Evolutionary conservation across 2,888 invertebrate species (phyloP).

Genomic region (Clostera curtula): DNA sequence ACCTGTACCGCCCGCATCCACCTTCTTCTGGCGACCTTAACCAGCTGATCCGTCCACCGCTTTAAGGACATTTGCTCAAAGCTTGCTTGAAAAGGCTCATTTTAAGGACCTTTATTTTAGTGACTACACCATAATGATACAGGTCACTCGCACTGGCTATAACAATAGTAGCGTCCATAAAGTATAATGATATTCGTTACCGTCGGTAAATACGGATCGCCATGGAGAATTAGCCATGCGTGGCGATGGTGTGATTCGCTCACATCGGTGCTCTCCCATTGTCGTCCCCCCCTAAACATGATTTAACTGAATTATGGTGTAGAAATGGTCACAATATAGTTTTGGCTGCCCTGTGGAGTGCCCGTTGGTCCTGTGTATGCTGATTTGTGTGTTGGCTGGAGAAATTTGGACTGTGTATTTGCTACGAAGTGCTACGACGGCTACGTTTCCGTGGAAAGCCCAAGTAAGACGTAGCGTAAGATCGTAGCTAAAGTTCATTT

Average conservation of each 20-base stretch:
- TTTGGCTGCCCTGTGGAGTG: constrained; percentile 57
- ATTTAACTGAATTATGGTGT: constrained; percentile 72
- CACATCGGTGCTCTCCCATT: constrained; percentile 70
- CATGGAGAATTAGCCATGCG: constrained; percentile 69
- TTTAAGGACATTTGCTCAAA: too few species aligned
- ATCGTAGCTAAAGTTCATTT: too few species aligned
- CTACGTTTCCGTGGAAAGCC: constrained; percentile 47
- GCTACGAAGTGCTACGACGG: constrained; percentile 48
- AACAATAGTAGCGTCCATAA: constrained; percentile 39
- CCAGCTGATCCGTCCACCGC: too few species aligned
- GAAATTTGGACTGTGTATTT: constrained; percentile 35
- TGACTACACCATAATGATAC: constrained; percentile 32
- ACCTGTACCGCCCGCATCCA: constrained; percentile 5
- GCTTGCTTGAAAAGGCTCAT: too few species aligned
- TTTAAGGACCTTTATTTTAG: too few species aligned
- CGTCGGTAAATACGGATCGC: constrained; percentile 42
- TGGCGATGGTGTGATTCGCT: constrained; percentile 71
- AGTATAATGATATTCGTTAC: constrained; percentile 50
- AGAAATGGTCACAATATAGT: constrained; percentile 67
- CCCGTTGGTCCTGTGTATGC: constrained; percentile 33
- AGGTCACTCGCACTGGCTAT: constrained; percentile 37
- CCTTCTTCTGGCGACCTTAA: too few species aligned
- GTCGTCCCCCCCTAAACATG: constrained; percentile 68
- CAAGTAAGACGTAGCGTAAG: too few species aligned
- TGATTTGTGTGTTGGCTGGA: constrained; percentile 34